These are phyloP conservation scores for Lanistes nyassanus DNA, from an alignment of 1,140 invertebrate genomes.

Conservation along the genomic window DNA sequence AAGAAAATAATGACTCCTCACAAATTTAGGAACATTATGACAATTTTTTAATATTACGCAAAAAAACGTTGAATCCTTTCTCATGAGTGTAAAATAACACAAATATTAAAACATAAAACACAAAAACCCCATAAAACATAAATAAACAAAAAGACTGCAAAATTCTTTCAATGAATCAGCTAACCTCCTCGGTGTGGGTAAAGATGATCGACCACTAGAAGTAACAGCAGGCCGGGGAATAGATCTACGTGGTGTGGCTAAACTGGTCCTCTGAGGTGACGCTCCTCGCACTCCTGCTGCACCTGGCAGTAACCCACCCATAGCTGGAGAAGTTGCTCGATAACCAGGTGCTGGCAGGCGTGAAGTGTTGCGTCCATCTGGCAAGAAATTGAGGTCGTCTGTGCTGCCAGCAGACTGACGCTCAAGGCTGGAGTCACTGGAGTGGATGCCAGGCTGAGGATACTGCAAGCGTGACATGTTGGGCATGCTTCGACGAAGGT, in stretches of 20 bases:
- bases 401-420: constrained; percentile 41
- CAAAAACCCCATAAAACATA: too few species aligned
- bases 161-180: background rate
- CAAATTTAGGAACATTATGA: too few species aligned
- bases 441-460: constrained; percentile 34
- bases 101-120: too few species aligned
- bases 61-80: too few species aligned
- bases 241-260: constrained; percentile 46
- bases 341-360: constrained; percentile 40
- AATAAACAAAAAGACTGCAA: background rate
- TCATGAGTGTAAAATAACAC: too few species aligned
- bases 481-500: constrained; percentile 41
- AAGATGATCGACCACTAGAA: constrained; percentile 23
- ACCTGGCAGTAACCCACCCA: constrained; percentile 39
- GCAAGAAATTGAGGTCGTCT: constrained; percentile 41
- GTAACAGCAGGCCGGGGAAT: constrained; percentile 41
- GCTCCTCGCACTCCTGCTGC: constrained; percentile 26
- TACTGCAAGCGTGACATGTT: constrained; percentile 41
- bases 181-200: constrained; percentile 49
- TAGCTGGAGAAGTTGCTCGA: constrained; percentile 42
- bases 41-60: too few species aligned
- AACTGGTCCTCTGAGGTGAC: constrained; percentile 46
- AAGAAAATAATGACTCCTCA: too few species aligned
- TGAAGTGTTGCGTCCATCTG: constrained; percentile 36
- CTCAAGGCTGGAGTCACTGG: constrained; percentile 51